Base-by-base conservation (phyloP, 1,140 invertebrate species). In the Proctacanthus coquilletti region DNA sequence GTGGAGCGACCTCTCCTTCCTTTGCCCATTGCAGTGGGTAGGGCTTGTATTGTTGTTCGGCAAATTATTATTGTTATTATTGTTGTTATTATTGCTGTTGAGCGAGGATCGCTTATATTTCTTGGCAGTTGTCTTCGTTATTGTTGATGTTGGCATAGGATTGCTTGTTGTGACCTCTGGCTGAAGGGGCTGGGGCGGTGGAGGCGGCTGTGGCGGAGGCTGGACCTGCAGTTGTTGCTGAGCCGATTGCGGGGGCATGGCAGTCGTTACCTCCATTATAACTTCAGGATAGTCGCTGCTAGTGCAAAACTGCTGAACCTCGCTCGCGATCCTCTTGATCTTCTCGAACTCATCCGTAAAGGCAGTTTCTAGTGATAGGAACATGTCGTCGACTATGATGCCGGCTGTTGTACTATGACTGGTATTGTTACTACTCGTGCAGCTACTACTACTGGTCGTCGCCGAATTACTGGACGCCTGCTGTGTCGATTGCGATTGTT, bases 1-100 rank as follows among this genome's bases (percentile, higher is more conserved):
- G 56, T 89, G 85, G 5, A 89, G 62, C 1, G 83, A 85, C 20
- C 86, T 68, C 56, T 89, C 84, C 51, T 86, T 88, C 0, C 82
- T 64, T 5, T 73, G 69, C 8, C 66, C 68, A 48, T 70, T 74
- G 15, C 64, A 70, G 11, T 66, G 69, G 1, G 72, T 67, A 4
- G 64, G 63, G 18, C 63, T 60, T 42, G 64, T 66, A 10, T 60
- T 40, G 6, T 45, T 61, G 17, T 46, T 47, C 8, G 47, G 44
- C 39, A 51, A 52, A 27, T 53, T 53, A 44, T 44, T 49, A 43
- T 49, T 52, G 42, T 21, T 36, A 15, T 36, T 21, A 21, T 11
- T 23, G 2, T 47, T 37, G 30, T 53, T 56, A 21, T 39, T 50
- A 21, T 15, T 34, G 36, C 46, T 52, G 21, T 32, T 40, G 15